phyloP scores from a whole-genome alignment of 2,113 vertebrate genomes.

The crab-eating macaque (Macaca fascicularis) region T2T-MFA8v1.1 NC_088389.1:44616001-44616500 shows the following conservation, averaged over 20 bases:
- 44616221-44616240: constrained; percentile 4
- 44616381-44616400: background rate
- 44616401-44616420: background rate
- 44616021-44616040: background rate
- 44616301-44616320: background rate
- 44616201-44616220: background rate
- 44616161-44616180: background rate
- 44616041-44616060: background rate
- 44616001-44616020: background rate
- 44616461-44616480: background rate
- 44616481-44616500: background rate
- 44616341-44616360: background rate
- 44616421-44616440: background rate
- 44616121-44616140: background rate
- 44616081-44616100: background rate
- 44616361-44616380: background rate
- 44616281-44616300: background rate
- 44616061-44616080: background rate
- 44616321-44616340: background rate
- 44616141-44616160: background rate
- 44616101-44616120: background rate
- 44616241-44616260: background rate
- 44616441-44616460: background rate
- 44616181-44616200: background rate
- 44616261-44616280: constrained; percentile 8